phyloP scores from a whole-genome alignment of 1,140 invertebrate species.

The Pantala flavescens region DNA sequence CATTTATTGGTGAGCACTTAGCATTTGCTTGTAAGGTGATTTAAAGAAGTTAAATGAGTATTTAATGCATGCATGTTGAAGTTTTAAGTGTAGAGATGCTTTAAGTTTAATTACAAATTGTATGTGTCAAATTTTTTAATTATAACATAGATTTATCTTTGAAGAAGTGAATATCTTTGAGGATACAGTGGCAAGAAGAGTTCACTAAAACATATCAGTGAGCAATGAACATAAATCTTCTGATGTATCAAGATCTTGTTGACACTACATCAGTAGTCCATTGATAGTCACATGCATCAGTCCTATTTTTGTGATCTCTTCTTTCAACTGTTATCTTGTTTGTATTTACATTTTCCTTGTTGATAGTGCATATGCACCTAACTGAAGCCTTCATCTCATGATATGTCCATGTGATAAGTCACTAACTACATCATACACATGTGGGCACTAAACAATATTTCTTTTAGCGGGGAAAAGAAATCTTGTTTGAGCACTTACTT shows the following conservation, averaged over 20 bases:
- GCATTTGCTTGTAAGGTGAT: conserved; percentile 1
- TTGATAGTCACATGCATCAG: too few relatives aligned
- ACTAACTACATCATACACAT: neutral
- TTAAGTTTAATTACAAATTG: neutral
- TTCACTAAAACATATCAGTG: neutral
- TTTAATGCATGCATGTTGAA: neutral
- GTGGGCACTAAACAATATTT: neutral
- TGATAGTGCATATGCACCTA: neutral
- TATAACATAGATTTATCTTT: neutral
- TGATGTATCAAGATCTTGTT: too few relatives aligned
- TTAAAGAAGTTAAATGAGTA: neutral
- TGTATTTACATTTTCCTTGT: neutral
- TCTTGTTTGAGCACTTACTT: neutral
- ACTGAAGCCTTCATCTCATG: neutral
- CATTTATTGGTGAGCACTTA: neutral
- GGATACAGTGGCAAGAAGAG: neutral
- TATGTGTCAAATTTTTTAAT: neutral
- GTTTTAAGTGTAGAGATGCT: conserved; percentile 10
- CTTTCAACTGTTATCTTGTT: too few relatives aligned
- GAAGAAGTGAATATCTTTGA: neutral
- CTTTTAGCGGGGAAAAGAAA: neutral
- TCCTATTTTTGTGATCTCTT: too few relatives aligned
- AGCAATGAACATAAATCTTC: too few relatives aligned
- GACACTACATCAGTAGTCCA: too few relatives aligned
- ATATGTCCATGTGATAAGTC: neutral